These are phyloP conservation scores for Amphipyra berbera DNA, from an alignment of 2,888 invertebrate genomes.

Conservation along the genomic window DNA sequence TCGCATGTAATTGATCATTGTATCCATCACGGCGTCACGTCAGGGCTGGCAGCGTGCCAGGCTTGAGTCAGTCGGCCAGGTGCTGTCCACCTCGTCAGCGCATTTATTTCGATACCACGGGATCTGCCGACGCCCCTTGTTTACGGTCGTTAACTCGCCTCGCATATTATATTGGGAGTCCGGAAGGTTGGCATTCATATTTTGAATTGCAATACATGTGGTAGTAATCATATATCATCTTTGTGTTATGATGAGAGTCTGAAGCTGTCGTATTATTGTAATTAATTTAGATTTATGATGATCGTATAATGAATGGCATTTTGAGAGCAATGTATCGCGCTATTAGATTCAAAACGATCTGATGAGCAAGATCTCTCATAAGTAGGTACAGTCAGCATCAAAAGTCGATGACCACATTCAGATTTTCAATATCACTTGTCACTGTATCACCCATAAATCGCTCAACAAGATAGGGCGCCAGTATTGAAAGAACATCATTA, in stretches of 20 bases:
- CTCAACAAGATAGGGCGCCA: too few species aligned
- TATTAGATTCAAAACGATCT: too few species aligned
- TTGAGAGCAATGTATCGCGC: too few species aligned
- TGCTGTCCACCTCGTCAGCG: conserved; percentile 5
- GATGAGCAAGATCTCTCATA: too few species aligned
- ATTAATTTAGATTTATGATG: too few species aligned
- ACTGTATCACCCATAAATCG: too few species aligned
- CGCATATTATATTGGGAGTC: background rate
- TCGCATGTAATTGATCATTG: conserved; percentile 8
- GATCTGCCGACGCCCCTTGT: background rate
- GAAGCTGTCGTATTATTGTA: too few species aligned
- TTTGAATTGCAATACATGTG: background rate
- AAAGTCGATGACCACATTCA: too few species aligned
- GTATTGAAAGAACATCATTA: too few species aligned
- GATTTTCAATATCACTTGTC: too few species aligned
- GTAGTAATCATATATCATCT: background rate
- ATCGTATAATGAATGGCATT: too few species aligned
- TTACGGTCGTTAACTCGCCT: background rate
- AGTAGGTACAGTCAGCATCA: too few species aligned
- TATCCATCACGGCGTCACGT: background rate
- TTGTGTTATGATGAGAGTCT: background rate
- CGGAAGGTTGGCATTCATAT: conserved; percentile 9
- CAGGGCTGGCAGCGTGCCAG: conserved; percentile 29
- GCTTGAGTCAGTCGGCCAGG: conserved; percentile 15
- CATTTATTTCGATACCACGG: background rate